These are phyloP conservation scores for Thunnus albacares DNA, from an alignment of 2,797 vertebrate genomes.

Conservation along the genomic window DNA sequence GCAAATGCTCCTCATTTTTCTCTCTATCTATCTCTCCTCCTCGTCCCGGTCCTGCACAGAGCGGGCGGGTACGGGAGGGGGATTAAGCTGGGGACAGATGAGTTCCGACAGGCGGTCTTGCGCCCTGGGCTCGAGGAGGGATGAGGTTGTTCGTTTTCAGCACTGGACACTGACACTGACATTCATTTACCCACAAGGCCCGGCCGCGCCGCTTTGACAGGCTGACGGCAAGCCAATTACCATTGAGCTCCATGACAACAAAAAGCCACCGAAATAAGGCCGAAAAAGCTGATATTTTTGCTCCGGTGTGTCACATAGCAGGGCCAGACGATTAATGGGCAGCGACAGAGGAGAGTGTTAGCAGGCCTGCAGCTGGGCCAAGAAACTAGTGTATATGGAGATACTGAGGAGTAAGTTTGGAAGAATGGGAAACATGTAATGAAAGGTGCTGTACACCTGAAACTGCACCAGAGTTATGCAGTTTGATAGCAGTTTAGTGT, in stretches of 20 bases:
- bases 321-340: conserved; percentile 51
- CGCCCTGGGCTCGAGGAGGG: conserved; percentile 49
- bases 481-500: too few relatives aligned
- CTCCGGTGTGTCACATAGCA: conserved; percentile 22
- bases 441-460: neutral
- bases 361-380: neutral
- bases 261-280: conserved; percentile 53
- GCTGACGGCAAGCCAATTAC: conserved; percentile 77
- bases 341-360: conserved; percentile 56
- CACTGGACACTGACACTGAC: conserved; percentile 68
- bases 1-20: conserved; percentile 80
- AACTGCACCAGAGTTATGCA: neutral
- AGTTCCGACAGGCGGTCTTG: conserved; percentile 79
- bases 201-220: conserved; percentile 61
- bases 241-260: conserved; percentile 59
- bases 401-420: conserved; percentile 8
- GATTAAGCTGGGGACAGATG: conserved; percentile 77
- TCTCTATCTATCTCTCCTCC: conserved; percentile 40
- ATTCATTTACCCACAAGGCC: conserved; percentile 77
- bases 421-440: neutral
- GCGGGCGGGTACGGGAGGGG: conserved; percentile 21
- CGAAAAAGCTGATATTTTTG: conserved; percentile 38
- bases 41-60: conserved; percentile 36
- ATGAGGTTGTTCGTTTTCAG: conserved; percentile 75
- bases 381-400: conserved; percentile 31